phyloP scores from a whole-genome alignment of 37 sponge, comb jelly and placozoan genomes.

The Halisarca cf. caerulea region DNA sequence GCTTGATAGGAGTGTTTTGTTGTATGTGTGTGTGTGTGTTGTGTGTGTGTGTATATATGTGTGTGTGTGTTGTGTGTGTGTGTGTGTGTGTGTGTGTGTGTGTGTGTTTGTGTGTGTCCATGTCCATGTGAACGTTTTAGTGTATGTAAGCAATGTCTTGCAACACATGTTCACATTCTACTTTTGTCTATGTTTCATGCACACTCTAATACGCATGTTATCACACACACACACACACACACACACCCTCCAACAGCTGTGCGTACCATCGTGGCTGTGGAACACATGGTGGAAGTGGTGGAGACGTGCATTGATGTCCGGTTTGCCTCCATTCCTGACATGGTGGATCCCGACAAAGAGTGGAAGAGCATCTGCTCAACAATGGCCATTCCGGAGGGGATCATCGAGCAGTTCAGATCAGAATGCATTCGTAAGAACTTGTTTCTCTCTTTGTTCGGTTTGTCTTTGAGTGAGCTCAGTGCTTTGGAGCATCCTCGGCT shows the following conservation, averaged over 20 bases:
- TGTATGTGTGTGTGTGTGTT: background rate
- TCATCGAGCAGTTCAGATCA: background rate
- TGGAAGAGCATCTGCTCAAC: background rate
- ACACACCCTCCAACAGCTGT: background rate
- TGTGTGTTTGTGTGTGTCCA: background rate
- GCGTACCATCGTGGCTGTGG: conserved; percentile 18
- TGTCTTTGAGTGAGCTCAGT: background rate
- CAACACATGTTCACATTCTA: background rate
- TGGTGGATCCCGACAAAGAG: background rate
- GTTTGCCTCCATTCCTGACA: background rate
- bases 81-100: conserved; percentile 15
- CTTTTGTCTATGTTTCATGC: background rate
- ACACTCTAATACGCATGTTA: background rate
- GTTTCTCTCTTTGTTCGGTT: background rate
- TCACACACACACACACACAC: too few relatives aligned
- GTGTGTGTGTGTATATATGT: conserved; percentile 4
- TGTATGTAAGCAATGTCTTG: background rate
- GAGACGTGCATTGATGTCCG: conserved; percentile 28
- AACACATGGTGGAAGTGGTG: conserved; percentile 41
- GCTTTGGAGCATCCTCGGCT: background rate
- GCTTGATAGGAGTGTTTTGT: background rate
- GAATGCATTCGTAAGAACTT: background rate
- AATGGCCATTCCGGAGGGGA: background rate
- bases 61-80: conserved; percentile 29
- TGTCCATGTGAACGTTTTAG: background rate